These are phyloP conservation scores for Poeciliopsis retropinna DNA, from an alignment of 2,113 vertebrate species.

Conservation along the genomic window DNA sequence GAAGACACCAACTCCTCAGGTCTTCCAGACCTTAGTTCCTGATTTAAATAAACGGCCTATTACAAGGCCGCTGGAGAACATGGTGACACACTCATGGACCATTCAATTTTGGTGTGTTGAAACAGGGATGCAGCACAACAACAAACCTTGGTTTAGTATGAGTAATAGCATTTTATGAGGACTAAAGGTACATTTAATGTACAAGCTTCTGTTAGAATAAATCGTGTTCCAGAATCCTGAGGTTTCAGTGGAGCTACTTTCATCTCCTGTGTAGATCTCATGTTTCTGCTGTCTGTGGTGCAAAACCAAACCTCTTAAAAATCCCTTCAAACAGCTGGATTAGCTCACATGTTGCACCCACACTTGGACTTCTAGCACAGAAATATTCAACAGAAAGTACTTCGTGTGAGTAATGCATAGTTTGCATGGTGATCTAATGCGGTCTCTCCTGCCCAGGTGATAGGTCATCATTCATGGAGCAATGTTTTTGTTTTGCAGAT, in stretches of 20 bases:
- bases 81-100: not conserved
- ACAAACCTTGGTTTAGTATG: not conserved
- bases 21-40: too few relatives aligned
- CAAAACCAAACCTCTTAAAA: not conserved
- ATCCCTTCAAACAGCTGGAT: not conserved
- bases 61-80: too few relatives aligned
- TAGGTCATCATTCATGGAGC: not conserved
- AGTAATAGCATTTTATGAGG: not conserved
- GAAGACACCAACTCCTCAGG: not conserved
- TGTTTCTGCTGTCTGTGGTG: not conserved
- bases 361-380: not conserved
- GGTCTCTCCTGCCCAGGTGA: not conserved
- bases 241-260: too few relatives aligned
- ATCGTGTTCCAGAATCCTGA: too few relatives aligned
- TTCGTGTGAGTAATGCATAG: not conserved
- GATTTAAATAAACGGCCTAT: not conserved
- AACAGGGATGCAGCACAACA: not conserved
- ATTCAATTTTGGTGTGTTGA: not conserved
- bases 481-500: not conserved
- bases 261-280: too few relatives aligned
- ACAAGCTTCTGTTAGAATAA: not conserved
- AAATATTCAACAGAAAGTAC: constrained; percentile 1
- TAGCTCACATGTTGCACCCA: not conserved
- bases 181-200: not conserved
- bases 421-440: not conserved